Evolutionary conservation across 2,888 invertebrate species (phyloP), one percentile per base, ranked within the genome.

Genomic region (Dascillus cervinus): DNA sequence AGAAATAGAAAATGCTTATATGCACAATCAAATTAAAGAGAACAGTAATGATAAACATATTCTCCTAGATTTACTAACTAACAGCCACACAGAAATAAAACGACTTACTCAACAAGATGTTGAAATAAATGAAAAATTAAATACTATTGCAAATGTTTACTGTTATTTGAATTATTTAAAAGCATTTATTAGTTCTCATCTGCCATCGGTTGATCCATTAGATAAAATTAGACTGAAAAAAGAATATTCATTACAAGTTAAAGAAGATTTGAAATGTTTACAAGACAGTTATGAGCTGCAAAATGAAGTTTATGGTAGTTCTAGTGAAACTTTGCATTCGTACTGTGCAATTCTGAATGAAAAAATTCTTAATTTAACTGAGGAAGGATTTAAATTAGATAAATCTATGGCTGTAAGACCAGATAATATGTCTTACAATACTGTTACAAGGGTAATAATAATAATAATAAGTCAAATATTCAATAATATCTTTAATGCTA

Each of bases 141-240:
- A 46, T 22, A 13, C 31, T 1, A 51, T 61, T 21, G 50, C 56
- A 3, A 55, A 57, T 37, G 32, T 56, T 11, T 60, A 60, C 41
- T 53, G 58, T 25, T 47, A 69, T 11, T 60, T 75, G 3, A 78
- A 78, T 43, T 58, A 73, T 11, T 43, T 78, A 1, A 72, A 77
- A 47, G 55, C 73, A 0, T 65, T 69, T 43, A 55, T 82, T 3
- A 71, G 77, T 52, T 69, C 75, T 0, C 72, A 76, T 55, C 66
- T 82, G 6, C 81, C 80, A 10, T 62, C 76, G 1, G 80, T 92
- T 3, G 95, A 95, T 68, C 90, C 91, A 0, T 78, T 87, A 0
- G 77, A 82, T 34, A 89, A 89, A 60, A 75, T 79, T 42, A 69
- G 75, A 1, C 60, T 90, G 0, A 86, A 86, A 63, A 70, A 80